phyloP scores from a whole-genome alignment of 2,888 invertebrate genomes.

The Cephus pygmeus region DNA sequence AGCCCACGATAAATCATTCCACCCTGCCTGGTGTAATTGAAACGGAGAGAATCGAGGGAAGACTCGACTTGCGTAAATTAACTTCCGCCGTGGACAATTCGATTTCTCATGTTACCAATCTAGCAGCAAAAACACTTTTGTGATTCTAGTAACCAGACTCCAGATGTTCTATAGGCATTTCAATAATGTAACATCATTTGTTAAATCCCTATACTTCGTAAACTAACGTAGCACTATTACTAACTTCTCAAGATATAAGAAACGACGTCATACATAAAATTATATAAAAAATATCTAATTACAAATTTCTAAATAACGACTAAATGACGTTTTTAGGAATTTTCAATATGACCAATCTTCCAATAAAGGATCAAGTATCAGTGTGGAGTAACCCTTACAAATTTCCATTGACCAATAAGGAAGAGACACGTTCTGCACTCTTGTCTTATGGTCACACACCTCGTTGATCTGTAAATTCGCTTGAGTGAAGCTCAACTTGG shows the following conservation, averaged over 20 bases:
- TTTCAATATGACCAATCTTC: background rate
- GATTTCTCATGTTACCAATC: constrained; percentile 1
- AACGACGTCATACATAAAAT: background rate
- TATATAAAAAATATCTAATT: background rate
- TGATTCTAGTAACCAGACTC: background rate
- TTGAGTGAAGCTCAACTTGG: background rate
- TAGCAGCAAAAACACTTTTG: background rate
- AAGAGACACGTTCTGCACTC: background rate
- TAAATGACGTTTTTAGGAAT: background rate
- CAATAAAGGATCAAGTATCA: background rate
- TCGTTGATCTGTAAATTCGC: background rate
- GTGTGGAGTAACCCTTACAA: background rate
- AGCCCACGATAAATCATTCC: background rate
- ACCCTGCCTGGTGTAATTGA: background rate
- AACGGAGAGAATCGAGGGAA: constrained; percentile 5
- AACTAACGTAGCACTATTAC: background rate
- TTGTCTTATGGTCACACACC: background rate
- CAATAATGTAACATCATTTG: background rate
- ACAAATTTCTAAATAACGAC: background rate
- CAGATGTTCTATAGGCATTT: background rate
- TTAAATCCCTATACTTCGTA: background rate
- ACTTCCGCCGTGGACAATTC: background rate
- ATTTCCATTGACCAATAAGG: background rate
- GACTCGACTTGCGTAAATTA: background rate
- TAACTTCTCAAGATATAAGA: background rate